phyloP scores from a whole-genome alignment of 2,888 invertebrate genomes.

The Xylophagus ater region DNA sequence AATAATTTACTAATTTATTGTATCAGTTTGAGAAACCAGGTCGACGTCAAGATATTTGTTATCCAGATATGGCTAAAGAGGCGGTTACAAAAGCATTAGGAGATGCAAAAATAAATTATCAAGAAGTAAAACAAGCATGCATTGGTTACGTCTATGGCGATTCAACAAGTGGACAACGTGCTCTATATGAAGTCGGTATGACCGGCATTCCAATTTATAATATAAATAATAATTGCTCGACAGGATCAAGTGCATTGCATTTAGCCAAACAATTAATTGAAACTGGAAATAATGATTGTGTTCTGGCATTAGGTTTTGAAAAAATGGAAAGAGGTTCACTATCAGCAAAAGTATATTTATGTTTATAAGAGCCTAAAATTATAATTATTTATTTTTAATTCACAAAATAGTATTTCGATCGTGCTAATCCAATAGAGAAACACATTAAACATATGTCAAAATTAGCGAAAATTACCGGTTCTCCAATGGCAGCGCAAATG shows the following conservation, averaged over 20 bases:
- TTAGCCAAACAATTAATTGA: slow-evolving; percentile 89
- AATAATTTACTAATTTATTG: slow-evolving; percentile 6
- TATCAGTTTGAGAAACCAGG: slow-evolving; percentile 87
- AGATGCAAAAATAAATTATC: slow-evolving; percentile 68
- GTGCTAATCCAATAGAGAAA: slow-evolving; percentile 81
- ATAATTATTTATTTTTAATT: too few relatives aligned
- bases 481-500: slow-evolving; percentile 87
- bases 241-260: slow-evolving; percentile 85
- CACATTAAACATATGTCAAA: slow-evolving; percentile 80
- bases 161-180: slow-evolving; percentile 90
- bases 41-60: slow-evolving; percentile 66
- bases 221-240: slow-evolving; percentile 97
- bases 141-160: slow-evolving; percentile 94
- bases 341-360: slow-evolving; percentile 47
- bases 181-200: slow-evolving; percentile 87
- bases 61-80: slow-evolving; percentile 91
- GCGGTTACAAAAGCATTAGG: slow-evolving; percentile 76
- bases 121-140: slow-evolving; percentile 75
- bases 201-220: slow-evolving; percentile 96
- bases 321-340: slow-evolving; percentile 95
- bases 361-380: neutral
- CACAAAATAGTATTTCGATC: slow-evolving; percentile 56
- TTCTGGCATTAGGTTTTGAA: slow-evolving; percentile 91
- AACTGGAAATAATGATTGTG: slow-evolving; percentile 75
- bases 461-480: slow-evolving; percentile 62